phyloP scores from a whole-genome alignment of 2,888 invertebrate species.

The Tetragonula carbonaria region DNA sequence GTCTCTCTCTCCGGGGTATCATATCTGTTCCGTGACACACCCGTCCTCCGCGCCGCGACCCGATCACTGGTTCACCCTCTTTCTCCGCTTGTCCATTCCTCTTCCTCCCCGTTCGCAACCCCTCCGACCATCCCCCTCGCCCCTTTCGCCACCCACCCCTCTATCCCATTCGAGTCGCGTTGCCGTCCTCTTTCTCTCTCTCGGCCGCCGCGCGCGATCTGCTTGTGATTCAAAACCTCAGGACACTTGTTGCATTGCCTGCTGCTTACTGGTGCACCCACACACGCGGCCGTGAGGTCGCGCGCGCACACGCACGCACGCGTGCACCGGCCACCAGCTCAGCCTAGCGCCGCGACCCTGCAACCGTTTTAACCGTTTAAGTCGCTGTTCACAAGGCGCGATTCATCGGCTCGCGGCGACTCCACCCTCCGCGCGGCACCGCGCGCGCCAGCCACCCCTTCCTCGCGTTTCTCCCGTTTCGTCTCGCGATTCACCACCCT shows the following conservation, averaged over 20 bases:
- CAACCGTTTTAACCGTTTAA: conserved; percentile 77
- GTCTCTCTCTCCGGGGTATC: conserved; percentile 68
- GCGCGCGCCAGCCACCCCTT: not conserved
- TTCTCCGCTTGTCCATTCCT: conserved; percentile 57
- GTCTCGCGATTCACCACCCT: not conserved
- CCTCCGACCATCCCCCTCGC: conserved; percentile 60
- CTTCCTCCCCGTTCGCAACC: conserved; percentile 60
- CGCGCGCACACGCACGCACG: conserved; percentile 47
- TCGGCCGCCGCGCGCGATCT: conserved; percentile 79
- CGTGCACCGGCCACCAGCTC: conserved; percentile 24
- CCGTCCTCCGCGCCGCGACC: conserved; percentile 40
- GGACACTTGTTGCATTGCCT: conserved; percentile 84
- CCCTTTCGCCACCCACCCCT: conserved; percentile 35
- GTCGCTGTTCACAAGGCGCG: conserved; percentile 72
- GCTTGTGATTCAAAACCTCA: conserved; percentile 84
- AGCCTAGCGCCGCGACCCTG: conserved; percentile 63
- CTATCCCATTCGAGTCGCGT: conserved; percentile 55
- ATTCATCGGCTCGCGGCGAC: conserved; percentile 73
- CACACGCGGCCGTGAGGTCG: conserved; percentile 12
- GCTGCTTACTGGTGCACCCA: conserved; percentile 77
- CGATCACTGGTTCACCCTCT: conserved; percentile 50
- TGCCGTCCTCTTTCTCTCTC: conserved; percentile 52
- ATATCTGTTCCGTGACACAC: conserved; percentile 69
- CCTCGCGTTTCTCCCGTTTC: not conserved
- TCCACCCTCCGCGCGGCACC: conserved; percentile 5